Evolutionary conservation across 2,113 vertebrate species (phyloP), one percentile per base, ranked within the genome.

Genomic region (Chaetodon auriga): DNA sequence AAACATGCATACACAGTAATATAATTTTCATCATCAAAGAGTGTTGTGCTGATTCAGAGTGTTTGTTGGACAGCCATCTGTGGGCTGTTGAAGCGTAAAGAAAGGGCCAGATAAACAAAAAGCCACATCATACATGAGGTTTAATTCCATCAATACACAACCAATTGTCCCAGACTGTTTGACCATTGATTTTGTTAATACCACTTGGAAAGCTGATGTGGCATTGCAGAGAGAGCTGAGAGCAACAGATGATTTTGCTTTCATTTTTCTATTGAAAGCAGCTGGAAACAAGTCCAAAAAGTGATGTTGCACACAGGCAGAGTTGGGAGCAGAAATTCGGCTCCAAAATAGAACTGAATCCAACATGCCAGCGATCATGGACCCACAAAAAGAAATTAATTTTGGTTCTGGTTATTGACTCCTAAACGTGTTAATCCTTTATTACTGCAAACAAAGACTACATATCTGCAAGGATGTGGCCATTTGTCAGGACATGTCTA

Each of bases 101-200:
- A 93, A 86, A 87, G 90, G 90, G 91, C 92, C 45, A 90, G 93
- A 97, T 94, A 96, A 96, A 96, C 96, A 96, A 95, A 94, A 96
- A 95, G 96, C 95, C 95, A 94, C 94, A 93, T 97, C 97, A 96
- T 96, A 96, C 96, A 96, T 87, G 0, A 95, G 96, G 94, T 97
- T 96, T 97, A 97, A 97, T 97, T 96, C 95, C 96, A 95, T 98
- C 96, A 96, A 97, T 97, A 97, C 93, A 87, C 96, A 95, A 96
- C 95, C 96, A 97, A 97, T 96, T 96, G 96, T 96, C 96, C 96
- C 95, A 96, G 94, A 97, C 96, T 96, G 96, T 96, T 95, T 93
- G 94, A 90, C 87, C 94, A 97, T 97, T 97, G 97, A 98, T 98
- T 97, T 96, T 94, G 95, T 95, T 97, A 96, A 96, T 96, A 93